Base-by-base conservation (phyloP, 64 coral and sea anemone genomes). In the Exaiptasia diaphana region DNA sequence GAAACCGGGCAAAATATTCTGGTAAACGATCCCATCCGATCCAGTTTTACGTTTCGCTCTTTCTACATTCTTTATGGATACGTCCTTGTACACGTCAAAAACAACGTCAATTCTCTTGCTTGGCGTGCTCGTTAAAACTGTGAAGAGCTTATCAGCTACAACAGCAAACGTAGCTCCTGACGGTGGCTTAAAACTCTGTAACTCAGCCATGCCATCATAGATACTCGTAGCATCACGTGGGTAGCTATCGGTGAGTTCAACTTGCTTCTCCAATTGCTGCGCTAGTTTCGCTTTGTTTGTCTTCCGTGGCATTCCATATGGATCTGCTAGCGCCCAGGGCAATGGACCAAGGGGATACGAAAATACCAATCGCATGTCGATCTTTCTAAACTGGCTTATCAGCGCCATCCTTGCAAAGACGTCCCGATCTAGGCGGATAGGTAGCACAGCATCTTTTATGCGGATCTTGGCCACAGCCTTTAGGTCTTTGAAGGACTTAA, bases 321-420 rank as follows among this genome's bases (percentile, higher is more conserved):
- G 15, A 45, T 73, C 50, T 59, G 67, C 30, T 36, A 85, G 40
- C 27, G 73, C 36, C 85, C 48, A 68, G 17, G 56, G 61, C 33
- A 77, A 73, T 25, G 84, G 84, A 54, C 87, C 87, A 75, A 90
- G 87, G 9, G 70, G 70, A 59, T 53, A 88, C n/a, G 75, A 72
- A 38, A 80, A 90, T 12, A 55, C 55, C 6, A 36, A 24, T 52
- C 49, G 74, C 87, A 82, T 42, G 67, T 90, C 43, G 5, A 70
- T 90, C 53, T 83, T 49, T 4, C 88, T 37, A 32, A 90, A 83
- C 38, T 90, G 48, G 4, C 73, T 63, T 22, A 84, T 34, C 36
- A 90, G 48, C 24, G 79, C 59, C 88, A 90, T 82, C 68, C 58
- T 81, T 65, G 77, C 87, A 64, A 90, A 83, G 24, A 78, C 25